Base-by-base conservation (phyloP, 1,140 invertebrate species). In the Drosophila nebulosa region DNA sequence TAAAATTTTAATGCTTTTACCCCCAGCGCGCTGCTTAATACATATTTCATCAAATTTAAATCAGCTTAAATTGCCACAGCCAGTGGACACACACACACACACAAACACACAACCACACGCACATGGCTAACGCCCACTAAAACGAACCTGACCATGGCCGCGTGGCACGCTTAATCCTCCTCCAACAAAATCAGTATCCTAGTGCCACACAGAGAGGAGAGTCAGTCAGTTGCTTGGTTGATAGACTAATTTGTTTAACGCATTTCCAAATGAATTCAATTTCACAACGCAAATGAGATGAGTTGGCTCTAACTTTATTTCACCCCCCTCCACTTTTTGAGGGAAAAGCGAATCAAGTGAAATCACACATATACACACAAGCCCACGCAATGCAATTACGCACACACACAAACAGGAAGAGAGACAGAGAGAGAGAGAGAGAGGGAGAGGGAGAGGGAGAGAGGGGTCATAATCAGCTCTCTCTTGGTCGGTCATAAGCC, bases 391-490 rank as follows among this genome's bases (percentile, higher is more conserved):
- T 80, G 73, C 78, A 83, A 84, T 78, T 83, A 78, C 71, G 52
- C 58, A 59, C 39, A 68, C 7, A 71, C n/a, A 30, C 53, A 39
- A 4, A 18, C 2, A 32, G 3, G 24, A 4, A 50, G 16, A 50
- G 7, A 58, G 24, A 64, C 50, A 35, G n/a, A n/a, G n/a, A n/a
- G n/a, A n/a, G n/a, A n/a, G n/a, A n/a, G n/a, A n/a, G n/a, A n/a
- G n/a, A n/a, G n/a, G n/a, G n/a, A n/a, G n/a, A n/a, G n/a, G n/a
- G n/a, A n/a, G n/a, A n/a, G n/a, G n/a, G n/a, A n/a, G n/a, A n/a
- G n/a, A n/a, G n/a, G n/a, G n/a, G n/a, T n/a, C 76, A 79, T 84
- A 84, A 84, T 84, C 72, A 79, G 75, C 75, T 83, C 76, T 66
- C 67, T 69, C 30, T 32, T 24, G 53, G 53, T 78, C 59, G 50